Evolutionary conservation across 2,113 vertebrate genomes (phyloP).

Genomic region (Pseudorasbora parva): DNA sequence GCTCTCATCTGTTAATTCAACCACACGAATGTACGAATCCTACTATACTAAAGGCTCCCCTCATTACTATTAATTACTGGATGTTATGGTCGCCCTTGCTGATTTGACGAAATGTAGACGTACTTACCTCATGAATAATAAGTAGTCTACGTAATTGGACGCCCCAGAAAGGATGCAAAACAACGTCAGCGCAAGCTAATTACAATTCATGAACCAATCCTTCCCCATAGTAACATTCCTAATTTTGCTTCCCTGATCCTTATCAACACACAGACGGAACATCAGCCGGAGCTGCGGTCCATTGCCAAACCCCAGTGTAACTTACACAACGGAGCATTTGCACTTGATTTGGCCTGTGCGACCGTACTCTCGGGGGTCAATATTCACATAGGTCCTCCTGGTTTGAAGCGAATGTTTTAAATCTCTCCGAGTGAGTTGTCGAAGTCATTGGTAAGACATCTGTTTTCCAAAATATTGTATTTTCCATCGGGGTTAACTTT

Average conservation of each 20-base stretch:
- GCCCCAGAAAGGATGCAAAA: not conserved
- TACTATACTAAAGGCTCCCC: not conserved
- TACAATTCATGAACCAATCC: not conserved
- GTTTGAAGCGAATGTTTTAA: slow-evolving; percentile 7
- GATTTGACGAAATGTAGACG: not conserved
- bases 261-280: slow-evolving; percentile 57
- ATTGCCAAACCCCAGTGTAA: not conserved
- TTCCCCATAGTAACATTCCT: slow-evolving; percentile 11
- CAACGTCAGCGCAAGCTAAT: not conserved
- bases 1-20: slow-evolving; percentile 2
- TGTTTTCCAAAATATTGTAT: not conserved
- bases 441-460: slow-evolving; percentile 24
- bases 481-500: not conserved
- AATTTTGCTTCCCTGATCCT: not conserved
- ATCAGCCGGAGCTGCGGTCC: slow-evolving; percentile 43
- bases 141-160: not conserved
- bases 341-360: not conserved
- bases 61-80: not conserved
- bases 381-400: not conserved
- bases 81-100: not conserved
- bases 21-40: not conserved
- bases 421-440: slow-evolving; percentile 16
- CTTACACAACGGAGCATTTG: not conserved
- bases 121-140: not conserved
- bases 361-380: not conserved